A percentile compares a stretch with the other conserved stretches of the same genome.
Conservation (phyloP, 2,113 vertebrate species). For the Cyanoderma ruficeps region DNA sequence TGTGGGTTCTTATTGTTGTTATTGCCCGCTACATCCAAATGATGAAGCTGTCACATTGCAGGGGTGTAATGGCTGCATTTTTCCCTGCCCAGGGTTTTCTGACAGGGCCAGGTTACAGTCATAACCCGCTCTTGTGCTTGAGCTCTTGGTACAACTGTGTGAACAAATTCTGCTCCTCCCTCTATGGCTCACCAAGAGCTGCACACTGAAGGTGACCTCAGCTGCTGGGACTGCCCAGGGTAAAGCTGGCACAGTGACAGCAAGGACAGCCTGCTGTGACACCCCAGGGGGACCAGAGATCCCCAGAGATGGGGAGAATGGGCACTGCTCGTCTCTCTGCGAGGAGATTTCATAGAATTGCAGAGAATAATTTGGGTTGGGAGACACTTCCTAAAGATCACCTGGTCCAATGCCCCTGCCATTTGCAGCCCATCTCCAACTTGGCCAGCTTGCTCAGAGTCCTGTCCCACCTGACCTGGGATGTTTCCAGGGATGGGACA, state of each 20-base stretch:
- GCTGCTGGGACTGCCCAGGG: background rate
- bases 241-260: background rate
- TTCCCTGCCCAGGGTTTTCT: background rate
- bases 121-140: background rate
- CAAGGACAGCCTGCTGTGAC: background rate
- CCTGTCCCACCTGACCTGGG: background rate
- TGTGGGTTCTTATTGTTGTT: background rate
- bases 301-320: accelerated
- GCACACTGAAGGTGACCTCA: background rate
- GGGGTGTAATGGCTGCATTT: background rate
- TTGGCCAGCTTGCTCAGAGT: background rate
- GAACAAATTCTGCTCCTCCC: background rate
- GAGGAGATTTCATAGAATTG: background rate
- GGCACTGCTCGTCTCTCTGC: background rate
- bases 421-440: background rate
- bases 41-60: background rate
- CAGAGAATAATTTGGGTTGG: background rate
- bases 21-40: background rate
- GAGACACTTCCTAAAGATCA: background rate
- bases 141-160: background rate
- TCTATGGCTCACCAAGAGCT: background rate
- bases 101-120: background rate
- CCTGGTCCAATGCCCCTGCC: background rate
- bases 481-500: background rate
- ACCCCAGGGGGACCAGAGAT: background rate